Evolutionary conservation across 92 coral and sea anemone genomes (phyloP).

Genomic region (Paramuricea clavata): DNA sequence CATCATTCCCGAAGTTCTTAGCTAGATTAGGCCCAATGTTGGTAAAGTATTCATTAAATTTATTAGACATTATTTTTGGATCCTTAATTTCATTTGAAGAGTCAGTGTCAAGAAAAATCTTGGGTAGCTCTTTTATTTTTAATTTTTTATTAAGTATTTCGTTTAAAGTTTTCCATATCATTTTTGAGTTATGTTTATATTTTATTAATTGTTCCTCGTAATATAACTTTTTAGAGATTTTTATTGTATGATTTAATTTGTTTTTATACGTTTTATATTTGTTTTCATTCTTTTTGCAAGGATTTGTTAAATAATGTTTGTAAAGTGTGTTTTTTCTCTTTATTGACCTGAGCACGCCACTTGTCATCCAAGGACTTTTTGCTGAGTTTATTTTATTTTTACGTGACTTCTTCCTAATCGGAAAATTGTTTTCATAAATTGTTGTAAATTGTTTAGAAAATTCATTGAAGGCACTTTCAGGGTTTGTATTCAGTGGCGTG

Average conservation of each 20-base stretch:
- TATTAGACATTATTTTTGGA: background rate
- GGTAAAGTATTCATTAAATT: background rate
- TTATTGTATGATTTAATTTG: no score
- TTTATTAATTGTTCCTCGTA: no score
- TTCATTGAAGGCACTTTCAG: background rate
- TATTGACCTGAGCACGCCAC: background rate
- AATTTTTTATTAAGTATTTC: no score
- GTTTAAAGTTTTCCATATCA: no score
- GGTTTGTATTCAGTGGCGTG: no score
- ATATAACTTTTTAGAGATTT: no score
- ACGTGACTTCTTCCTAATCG: background rate
- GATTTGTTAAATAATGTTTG: background rate
- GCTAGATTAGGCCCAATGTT: background rate
- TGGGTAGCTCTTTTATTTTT: no score
- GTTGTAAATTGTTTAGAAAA: background rate
- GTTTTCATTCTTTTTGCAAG: no score
- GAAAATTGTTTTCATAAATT: background rate
- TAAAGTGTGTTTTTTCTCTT: background rate
- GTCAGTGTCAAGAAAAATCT: no score
- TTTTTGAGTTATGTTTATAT: no score
- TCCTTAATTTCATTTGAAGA: no score
- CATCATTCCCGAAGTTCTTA: background rate
- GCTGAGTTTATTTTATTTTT: background rate
- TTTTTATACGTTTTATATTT: no score
- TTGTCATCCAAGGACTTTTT: conserved; percentile 4